Evolutionary conservation across 2,113 vertebrate genomes (phyloP), one percentile per base, ranked within the genome.

Genomic region (Tetrax tetrax): DNA sequence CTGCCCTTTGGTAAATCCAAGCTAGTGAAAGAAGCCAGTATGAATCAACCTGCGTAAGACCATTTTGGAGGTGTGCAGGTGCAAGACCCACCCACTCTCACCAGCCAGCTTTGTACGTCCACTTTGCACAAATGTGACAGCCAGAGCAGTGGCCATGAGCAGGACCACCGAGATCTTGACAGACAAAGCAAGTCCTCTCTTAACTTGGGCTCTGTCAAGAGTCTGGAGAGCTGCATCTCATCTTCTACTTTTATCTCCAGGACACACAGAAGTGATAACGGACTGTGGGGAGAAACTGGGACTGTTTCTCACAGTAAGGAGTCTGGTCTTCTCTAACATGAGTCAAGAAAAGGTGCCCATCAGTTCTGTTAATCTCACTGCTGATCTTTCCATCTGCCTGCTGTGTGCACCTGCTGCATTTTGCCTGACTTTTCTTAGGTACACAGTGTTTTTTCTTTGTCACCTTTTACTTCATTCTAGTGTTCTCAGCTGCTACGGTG

Each of bases 91-190:
- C 17, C 41, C n/a, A 4, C 7, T 63, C 5, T 17, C 6, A 6
- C 16, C 28, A 41, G 37, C 7, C 12, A 90, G 21, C 7, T 21
- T n/a, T n/a, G 29, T 31, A 88, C 0, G 0, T 16, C 53, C 25
- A 2, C 27, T 76, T 65, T 61, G 35, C 25, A 63, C 0, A 0
- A 2, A 2, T 1, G 2, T 14, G 15, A 61, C 50, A 69, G 37
- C 31, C 2, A 2, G 31, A 70, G 69, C 68, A 78, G 23, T 4
- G 15, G 37, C 43, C 51, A n/a, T 8, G 20, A 78, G 75, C 10
- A 86, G 20, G 54, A 50, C 35, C 75, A 61, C n/a, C 41, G 57
- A 57, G 18, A 17, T 35, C 63, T 54, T 50, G 31, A 28, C 56
- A 89, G 41, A 65, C 21, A 75, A 63, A 70, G 13, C 7, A 45